Base-by-base conservation (phyloP, 2,888 invertebrate species). In the Oscheius myriophilus region DNA sequence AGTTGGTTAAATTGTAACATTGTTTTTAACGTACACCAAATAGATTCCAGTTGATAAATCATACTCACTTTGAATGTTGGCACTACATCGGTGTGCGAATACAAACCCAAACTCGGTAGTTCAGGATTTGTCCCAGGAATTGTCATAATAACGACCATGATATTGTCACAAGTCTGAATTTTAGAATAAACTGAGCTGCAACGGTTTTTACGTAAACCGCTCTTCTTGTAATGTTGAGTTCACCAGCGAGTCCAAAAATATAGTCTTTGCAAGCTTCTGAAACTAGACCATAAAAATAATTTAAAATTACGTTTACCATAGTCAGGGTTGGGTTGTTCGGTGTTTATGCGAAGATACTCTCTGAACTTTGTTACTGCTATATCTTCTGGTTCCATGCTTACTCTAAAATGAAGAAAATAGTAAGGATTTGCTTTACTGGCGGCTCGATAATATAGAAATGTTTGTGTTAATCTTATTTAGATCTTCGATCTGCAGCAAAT, bases 31-130 rank as follows among this genome's bases (percentile, higher is more conserved):
- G n/a, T n/a, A n/a, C n/a, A n/a, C n/a, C n/a, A n/a, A n/a, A n/a
- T n/a, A n/a, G n/a, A n/a, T n/a, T n/a, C n/a, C n/a, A n/a, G n/a
- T n/a, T n/a, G n/a, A n/a, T n/a, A n/a, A n/a, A n/a, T n/a, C n/a
- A n/a, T n/a, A 65, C 84, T 90, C 89, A 94, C 94, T 75, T 91
- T 91, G 86, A 92, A 95, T 0, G 95, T 96, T 9, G 96, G 96
- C 0, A 96, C 96, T 1, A 97, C 96, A 87, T 97, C 96, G 91
- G 94, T 96, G 86, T 97, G 96, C 6, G 95, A 95, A 87, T 95
- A 96, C 25, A 97, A 90, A 75, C 96, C 87, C 70, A 97, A 89
- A 0, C 92, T 88, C 4, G 92, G 91, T 65, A 92, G 87, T 0
- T 89, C 85, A 0, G 92, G 92, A 42, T 93, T 90, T 1, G 89